phyloP scores from a whole-genome alignment of 2,797 vertebrate genomes.

The Pipistrellus nathusii region DNA sequence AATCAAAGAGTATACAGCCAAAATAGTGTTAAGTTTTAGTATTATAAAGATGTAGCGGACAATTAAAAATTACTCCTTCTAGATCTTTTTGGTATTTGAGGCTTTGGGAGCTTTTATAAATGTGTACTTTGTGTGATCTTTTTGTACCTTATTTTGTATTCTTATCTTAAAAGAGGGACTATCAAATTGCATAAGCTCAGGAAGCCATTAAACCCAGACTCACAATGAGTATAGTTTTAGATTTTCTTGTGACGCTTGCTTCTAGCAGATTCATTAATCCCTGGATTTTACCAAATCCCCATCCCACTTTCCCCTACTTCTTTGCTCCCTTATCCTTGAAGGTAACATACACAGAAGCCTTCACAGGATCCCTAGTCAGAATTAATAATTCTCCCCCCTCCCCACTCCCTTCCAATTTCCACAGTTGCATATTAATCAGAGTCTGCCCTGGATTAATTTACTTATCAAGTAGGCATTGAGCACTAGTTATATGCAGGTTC shows the following conservation, averaged over 20 bases:
- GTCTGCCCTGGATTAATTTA: not conserved
- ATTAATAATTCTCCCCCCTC: not conserved
- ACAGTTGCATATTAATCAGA: not conserved
- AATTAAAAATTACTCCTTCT: not conserved
- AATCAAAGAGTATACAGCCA: not conserved
- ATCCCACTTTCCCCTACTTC: not conserved
- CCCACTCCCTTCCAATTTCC: not conserved
- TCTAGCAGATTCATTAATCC: not conserved
- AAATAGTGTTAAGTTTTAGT: not conserved
- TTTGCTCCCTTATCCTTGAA: not conserved
- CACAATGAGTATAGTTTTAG: not conserved
- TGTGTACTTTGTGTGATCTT: not conserved
- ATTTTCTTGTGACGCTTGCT: not conserved
- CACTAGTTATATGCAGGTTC: not conserved
- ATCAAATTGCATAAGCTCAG: not conserved
- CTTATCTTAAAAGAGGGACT: not conserved
- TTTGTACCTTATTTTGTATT: not conserved
- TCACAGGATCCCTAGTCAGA: not conserved
- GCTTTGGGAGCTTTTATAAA: slow-evolving; percentile 9
- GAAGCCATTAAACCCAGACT: not conserved
- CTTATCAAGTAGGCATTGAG: not conserved
- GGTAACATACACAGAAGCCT: not conserved
- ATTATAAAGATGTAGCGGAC: not conserved
- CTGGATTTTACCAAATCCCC: not conserved
- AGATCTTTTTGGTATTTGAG: not conserved